These are phyloP conservation scores for Ceyx cyanopectus DNA, from an alignment of 2,113 vertebrate genomes.

Conservation along the genomic window DNA sequence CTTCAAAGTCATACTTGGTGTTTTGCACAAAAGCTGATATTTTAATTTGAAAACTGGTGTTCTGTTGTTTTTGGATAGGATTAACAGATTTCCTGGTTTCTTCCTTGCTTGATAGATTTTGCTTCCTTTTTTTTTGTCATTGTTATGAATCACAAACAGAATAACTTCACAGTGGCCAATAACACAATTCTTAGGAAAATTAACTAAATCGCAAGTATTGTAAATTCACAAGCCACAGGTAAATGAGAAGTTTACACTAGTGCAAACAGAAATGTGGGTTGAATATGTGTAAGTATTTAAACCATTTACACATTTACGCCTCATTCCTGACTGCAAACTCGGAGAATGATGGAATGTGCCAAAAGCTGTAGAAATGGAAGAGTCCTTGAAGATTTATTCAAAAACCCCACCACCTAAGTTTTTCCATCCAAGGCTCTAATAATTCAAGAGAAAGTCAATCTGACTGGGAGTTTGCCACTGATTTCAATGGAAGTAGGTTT, in stretches of 20 bases:
- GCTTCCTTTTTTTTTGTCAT: neutral
- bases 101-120: neutral
- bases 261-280: neutral
- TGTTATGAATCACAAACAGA: neutral
- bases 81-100: neutral
- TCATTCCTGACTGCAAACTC: neutral
- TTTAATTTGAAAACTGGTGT: neutral
- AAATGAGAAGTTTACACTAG: neutral
- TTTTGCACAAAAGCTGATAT: neutral
- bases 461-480: neutral
- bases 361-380: conserved; percentile 34
- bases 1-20: neutral
- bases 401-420: neutral
- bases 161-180: neutral
- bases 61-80: fast-evolving
- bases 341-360: neutral
- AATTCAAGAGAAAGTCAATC: neutral
- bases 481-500: conserved; percentile 19
- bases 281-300: neutral
- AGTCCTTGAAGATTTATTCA: conserved; percentile 14
- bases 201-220: neutral
- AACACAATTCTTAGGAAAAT: neutral
- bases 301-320: neutral
- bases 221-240: neutral
- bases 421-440: conserved; percentile 20